phyloP scores from a whole-genome alignment of 2,888 invertebrate species.

The Odontocolon sp. region DNA sequence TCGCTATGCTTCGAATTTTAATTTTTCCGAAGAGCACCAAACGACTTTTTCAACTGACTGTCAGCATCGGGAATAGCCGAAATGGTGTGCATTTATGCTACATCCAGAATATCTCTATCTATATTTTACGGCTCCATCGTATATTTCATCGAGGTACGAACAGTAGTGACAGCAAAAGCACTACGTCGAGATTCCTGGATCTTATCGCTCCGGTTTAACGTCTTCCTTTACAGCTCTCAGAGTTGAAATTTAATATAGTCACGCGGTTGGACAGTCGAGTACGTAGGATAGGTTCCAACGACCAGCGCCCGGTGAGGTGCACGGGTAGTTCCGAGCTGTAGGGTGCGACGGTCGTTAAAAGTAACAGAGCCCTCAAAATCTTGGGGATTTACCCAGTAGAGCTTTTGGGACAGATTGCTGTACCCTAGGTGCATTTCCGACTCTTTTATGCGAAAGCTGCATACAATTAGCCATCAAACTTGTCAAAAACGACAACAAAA shows the following conservation, averaged over 20 bases:
- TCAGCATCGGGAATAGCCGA: too few species aligned
- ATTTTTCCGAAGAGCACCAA: neutral
- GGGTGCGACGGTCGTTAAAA: conserved; percentile 34
- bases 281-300: neutral
- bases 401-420: conserved; percentile 1
- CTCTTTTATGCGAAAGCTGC: too few species aligned
- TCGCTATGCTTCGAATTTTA: neutral
- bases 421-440: neutral
- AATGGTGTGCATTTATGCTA: neutral
- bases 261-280: conserved; percentile 26
- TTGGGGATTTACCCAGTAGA: conserved; percentile 4
- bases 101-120: conserved; percentile 6
- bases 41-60: neutral
- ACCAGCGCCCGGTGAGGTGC: neutral
- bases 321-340: conserved; percentile 3
- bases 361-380: conserved; percentile 24
- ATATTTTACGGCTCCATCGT: conserved; percentile 4
- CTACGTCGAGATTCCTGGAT: conserved; percentile 16
- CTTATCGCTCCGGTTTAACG: conserved; percentile 31
- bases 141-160: conserved; percentile 1
- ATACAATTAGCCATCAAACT: too few species aligned
- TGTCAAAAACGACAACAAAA: too few species aligned
- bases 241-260: conserved; percentile 48
- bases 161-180: neutral
- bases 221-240: conserved; percentile 21